Base-by-base conservation (phyloP, 1,140 invertebrate genomes). In the Drosophila murphyi region DNA sequence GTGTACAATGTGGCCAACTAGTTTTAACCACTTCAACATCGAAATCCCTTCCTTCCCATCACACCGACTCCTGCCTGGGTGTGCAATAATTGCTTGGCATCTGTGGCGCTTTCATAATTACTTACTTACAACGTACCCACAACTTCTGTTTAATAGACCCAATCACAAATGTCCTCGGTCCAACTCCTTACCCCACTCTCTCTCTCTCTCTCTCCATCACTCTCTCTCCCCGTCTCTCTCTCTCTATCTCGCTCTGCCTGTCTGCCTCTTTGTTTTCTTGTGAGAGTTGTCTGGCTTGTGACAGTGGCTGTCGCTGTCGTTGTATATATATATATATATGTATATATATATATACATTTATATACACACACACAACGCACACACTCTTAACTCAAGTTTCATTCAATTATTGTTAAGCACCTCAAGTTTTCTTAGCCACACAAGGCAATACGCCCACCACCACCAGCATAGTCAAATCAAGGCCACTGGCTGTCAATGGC, bases 371-470 rank as follows among this genome's bases (percentile, higher is more conserved):
- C 37, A 63, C 5, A 20, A 37, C 70, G 34, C 48, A 59, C 31
- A 67, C 56, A 77, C 80, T 80, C 83, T 87, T 88, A 80, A 72
- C 85, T 88, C 83, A 88, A 88, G 83, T 88, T 88, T 80, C 83
- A 88, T 88, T 88, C 83, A 88, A 88, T 88, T 88, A 88, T 88
- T 89, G 83, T 89, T 88, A 88, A 89, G 83, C 83, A 88, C 83
- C 83, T 88, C 85, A 88, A 88, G 83, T 88, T 88, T 87, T 88
- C 83, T 88, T 80, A 68, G 80, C 76, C 85, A 87, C 80, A 87
- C 70, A 88, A 80, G 76, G 76, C 79, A 87, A 77, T 63, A 72
- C 70, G 74, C 55, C 73, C 85, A 64, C 63, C 32, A 34, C 39
- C 71, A 63, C 52, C 20, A 20, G 20, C 20, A 20, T 20, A 20